Evolutionary conservation across 2,888 invertebrate species (phyloP), one percentile per base, ranked within the genome.

Genomic region (Dorcus parallelipipedus): DNA sequence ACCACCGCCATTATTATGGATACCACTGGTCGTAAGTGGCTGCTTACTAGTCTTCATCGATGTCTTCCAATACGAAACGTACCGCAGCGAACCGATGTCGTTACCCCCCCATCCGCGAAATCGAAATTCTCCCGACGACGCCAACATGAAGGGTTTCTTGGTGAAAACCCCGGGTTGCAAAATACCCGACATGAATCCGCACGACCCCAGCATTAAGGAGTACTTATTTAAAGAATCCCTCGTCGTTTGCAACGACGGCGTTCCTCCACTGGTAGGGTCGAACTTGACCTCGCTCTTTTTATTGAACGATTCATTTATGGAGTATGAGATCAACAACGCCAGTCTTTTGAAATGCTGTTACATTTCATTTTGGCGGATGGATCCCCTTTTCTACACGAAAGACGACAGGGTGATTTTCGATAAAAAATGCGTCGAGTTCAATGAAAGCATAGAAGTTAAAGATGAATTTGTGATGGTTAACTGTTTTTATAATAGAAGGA

Each of bases 381-480:
- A 78, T 10, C 76, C 83, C 6, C 0, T 17, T 9, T 9, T 45
- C 23, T 45, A 45, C n/a, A 72, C 81, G 10, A 73, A 75, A 38
- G 78, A 82, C 61, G 77, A 82, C 26, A 78, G 82, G 61, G 77
- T 82, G 56, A 71, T 71, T 8, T 85, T 85, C 64, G 78, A 81
- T 59, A 77, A 81, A 68, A 67, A 71, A 6, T 88, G 88, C 69
- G 71, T 78, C 23, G 67, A 74, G 48, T 85, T 88, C 66, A 69
- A 76, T 9, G 73, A 76, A 42, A 73, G 76, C 14, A 77, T 80
- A 60, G 73, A 78, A 3, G 39, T 60, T 68, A 68, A 72, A 4
- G 79, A 83, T 58, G 91, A 93, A 76, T 92, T 89, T 71, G 81
- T 91, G 8, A 82, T 81, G 75, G 85, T 91, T 3, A 79, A 79